Percentiles rank a stretch among this genome's conserved stretches.
Evolutionary conservation across 2,888 invertebrate species (phyloP).

Genomic region (Diabrotica balteata): DNA sequence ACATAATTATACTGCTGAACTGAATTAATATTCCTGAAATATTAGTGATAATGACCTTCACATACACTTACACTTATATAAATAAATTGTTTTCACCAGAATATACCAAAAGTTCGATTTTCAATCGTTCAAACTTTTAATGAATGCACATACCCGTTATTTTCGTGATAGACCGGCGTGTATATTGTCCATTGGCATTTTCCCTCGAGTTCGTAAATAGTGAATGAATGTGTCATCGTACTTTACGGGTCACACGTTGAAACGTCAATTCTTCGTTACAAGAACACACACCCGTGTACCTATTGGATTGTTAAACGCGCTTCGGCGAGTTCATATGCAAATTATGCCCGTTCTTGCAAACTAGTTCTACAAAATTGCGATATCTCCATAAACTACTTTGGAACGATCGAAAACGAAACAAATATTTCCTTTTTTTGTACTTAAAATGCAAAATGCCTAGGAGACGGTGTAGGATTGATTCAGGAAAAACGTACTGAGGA

Average conservation of each 20-base stretch:
- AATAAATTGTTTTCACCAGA: too few relatives aligned
- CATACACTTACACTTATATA: too few relatives aligned
- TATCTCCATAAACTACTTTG: constrained; percentile 11
- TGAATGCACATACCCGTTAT: constrained; percentile 1
- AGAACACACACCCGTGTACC: constrained; percentile 16
- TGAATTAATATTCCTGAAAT: too few relatives aligned
- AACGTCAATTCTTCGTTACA: constrained; percentile 20
- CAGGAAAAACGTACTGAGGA: too few relatives aligned
- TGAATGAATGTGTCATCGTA: constrained; percentile 11
- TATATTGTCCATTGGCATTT: constrained; percentile 6
- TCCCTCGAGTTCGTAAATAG: constrained; percentile 15
- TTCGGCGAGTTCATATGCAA: constrained; percentile 25
- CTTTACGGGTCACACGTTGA: constrained; percentile 14
- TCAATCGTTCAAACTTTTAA: too few relatives aligned
- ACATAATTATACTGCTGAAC: too few relatives aligned
- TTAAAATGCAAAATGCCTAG: too few relatives aligned
- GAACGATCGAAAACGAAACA: too few relatives aligned
- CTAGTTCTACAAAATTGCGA: constrained; percentile 27
- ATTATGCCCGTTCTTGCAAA: constrained; percentile 24
- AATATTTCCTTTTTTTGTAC: too few relatives aligned
- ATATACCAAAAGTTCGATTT: too few relatives aligned
- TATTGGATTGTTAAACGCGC: constrained; percentile 16
- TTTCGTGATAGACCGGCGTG: constrained; percentile 2
- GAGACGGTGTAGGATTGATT: too few relatives aligned
- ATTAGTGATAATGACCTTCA: too few relatives aligned